These are phyloP conservation scores for Tetramorium parvispinum DNA, from an alignment of 1,140 invertebrate species.

Conservation along the genomic window DNA sequence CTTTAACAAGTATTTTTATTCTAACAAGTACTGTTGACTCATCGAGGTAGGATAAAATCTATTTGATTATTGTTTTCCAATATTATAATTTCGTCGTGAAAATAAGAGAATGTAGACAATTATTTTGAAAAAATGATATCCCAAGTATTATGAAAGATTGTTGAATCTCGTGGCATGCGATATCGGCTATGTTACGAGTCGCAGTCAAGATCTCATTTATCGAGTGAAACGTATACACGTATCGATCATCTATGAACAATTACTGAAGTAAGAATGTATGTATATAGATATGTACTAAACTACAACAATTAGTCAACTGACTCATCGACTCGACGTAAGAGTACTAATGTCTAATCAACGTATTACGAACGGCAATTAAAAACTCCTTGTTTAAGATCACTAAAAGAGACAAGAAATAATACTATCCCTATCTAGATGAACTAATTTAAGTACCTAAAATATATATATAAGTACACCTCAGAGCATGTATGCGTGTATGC, in stretches of 20 bases:
- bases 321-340: conserved; percentile 65
- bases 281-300: conserved; percentile 66
- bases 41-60: neutral
- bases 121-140: neutral
- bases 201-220: conserved; percentile 60
- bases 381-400: conserved; percentile 56
- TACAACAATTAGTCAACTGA: conserved; percentile 74
- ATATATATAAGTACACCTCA: conserved; percentile 46
- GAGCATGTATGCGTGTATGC: conserved; percentile 38
- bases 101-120: neutral
- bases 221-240: conserved; percentile 64
- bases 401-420: conserved; percentile 68
- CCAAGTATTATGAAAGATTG: neutral
- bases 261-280: conserved; percentile 62
- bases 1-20: conserved; percentile 4
- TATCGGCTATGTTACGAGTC: conserved; percentile 61
- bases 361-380: conserved; percentile 75
- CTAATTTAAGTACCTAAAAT: conserved; percentile 68
- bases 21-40: neutral
- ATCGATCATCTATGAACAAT: conserved; percentile 74
- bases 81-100: neutral
- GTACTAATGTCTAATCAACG: conserved; percentile 73
- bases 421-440: conserved; percentile 71
- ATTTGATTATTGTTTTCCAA: neutral
- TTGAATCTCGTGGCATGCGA: conserved; percentile 51